Evolutionary conservation across 2,797 vertebrate species (phyloP), one percentile per base, ranked within the genome.

Genomic region (Huso huso): DNA sequence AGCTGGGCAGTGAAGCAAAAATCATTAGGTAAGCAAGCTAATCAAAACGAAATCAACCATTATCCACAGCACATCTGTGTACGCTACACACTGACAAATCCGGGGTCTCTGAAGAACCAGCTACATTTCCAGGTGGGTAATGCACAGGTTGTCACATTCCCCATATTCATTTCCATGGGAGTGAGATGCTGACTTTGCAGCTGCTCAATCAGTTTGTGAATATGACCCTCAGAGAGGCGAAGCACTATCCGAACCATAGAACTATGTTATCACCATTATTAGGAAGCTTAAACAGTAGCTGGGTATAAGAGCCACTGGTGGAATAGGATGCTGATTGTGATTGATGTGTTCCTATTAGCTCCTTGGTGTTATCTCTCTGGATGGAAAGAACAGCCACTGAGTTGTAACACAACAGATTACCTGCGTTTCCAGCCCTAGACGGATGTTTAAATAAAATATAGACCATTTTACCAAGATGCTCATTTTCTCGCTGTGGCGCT

Each of bases 321-420:
- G 89, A 91, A 91, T 91, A 92, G 90, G 87, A 86, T 87, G 76
- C 83, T 93, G 91, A 93, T 92, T 90, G 91, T 92, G 92, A 94
- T 91, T 93, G 93, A 95, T 94, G 92, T 88, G 84, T 90, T 91
- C 89, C 90, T 92, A 91, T 93, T 92, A 92, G 90, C 81, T 81
- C 76, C 79, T 80, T 83, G 82, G 83, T 89, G 88, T 90, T 91
- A 90, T 91, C 89, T 87, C 89, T 90, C 88, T 86, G 88, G 87
- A 87, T 89, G 85, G 88, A 87, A 83, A 88, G 87, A 88, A 85
- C 88, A 86, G 88, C 88, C 91, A 93, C 89, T 94, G 91, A 91
- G 88, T 94, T 93, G 93, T 93, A 95, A 94, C 93, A 94, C 93
- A 94, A 94, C 92, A 93, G 90, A 94, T 94, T 93, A 94, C 90